Conservation (phyloP, 64 coral and sea anemone genomes). For the Montipora sp. region DNA sequence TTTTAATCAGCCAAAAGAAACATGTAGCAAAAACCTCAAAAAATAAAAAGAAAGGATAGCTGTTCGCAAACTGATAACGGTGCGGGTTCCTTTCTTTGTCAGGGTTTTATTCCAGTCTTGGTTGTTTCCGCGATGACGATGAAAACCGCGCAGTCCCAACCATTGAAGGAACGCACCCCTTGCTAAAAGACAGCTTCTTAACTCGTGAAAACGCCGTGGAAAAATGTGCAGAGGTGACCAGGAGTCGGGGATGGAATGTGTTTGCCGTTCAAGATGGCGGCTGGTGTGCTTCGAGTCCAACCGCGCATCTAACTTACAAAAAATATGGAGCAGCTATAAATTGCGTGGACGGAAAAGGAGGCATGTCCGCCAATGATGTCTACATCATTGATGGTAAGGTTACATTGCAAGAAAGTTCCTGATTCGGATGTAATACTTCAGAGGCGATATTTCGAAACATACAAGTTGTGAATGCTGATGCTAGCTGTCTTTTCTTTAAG, state of each 20-base stretch:
- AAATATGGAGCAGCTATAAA: slow-evolving; percentile 86
- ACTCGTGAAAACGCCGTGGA: slow-evolving; percentile 76
- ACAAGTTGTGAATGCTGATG: not conserved
- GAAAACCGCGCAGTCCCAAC: slow-evolving; percentile 74
- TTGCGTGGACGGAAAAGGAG: slow-evolving; percentile 87
- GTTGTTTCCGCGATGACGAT: slow-evolving; percentile 79
- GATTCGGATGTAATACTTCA: not conserved
- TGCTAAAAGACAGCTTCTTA: slow-evolving; percentile 78
- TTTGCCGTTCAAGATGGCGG: slow-evolving; percentile 94
- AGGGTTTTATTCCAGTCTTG: slow-evolving; percentile 92
- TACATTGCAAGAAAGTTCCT: not conserved
- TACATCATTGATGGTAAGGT: slow-evolving; percentile 81
- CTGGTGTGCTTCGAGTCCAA: slow-evolving; percentile 88
- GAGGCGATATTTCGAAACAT: too few relatives aligned
- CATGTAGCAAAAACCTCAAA: too few relatives aligned
- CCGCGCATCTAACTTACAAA: slow-evolving; percentile 80
- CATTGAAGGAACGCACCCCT: slow-evolving; percentile 83
- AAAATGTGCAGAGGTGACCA: slow-evolving; percentile 83
- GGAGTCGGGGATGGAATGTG: slow-evolving; percentile 79
- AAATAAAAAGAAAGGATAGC: too few relatives aligned
- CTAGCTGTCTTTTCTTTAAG: too few relatives aligned
- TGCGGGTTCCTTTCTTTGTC: not conserved
- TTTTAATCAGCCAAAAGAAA: too few relatives aligned
- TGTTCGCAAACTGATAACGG: too few relatives aligned
- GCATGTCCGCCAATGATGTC: slow-evolving; percentile 90